Conservation (phyloP, 2,113 vertebrate genomes). For the Steatornis caripensis region DNA sequence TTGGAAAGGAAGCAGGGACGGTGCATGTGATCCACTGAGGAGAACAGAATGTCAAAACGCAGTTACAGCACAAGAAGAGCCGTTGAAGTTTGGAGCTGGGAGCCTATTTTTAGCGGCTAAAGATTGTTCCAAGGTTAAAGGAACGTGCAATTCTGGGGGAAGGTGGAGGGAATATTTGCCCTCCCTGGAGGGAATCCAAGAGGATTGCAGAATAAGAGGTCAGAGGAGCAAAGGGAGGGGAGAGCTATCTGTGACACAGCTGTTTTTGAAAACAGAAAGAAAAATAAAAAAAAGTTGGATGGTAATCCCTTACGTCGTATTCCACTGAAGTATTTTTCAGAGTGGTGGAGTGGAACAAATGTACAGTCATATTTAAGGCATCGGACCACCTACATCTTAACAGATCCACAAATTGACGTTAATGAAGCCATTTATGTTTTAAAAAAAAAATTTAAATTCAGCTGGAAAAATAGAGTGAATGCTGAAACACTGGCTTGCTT, state of each 20-base stretch:
- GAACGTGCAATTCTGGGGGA: neutral
- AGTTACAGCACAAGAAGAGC: neutral
- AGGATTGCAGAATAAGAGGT: constrained; percentile 38
- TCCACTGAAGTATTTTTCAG: neutral
- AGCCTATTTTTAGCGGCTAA: constrained; percentile 22
- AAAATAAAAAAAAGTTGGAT: neutral
- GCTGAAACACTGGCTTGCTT: constrained; percentile 38
- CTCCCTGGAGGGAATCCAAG: constrained; percentile 13
- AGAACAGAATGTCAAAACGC: constrained; percentile 11
- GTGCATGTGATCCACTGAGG: neutral
- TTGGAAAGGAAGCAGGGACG: neutral
- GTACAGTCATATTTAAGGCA: constrained; percentile 33
- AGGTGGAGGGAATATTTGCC: constrained; percentile 54
- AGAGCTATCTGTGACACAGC: constrained; percentile 46
- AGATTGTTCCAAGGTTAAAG: constrained; percentile 22
- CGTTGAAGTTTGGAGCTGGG: neutral
- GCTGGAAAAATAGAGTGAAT: constrained; percentile 64
- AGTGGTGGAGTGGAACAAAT: neutral
- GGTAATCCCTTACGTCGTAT: neutral
- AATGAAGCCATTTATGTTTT: constrained; percentile 27
- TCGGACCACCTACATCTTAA: constrained; percentile 47
- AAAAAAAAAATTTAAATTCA: constrained; percentile 37
- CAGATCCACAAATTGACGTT: constrained; percentile 42
- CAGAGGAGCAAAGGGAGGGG: constrained; percentile 8
- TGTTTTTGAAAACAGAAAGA: constrained; percentile 31